Evolutionary conservation across 2,797 vertebrate genomes (phyloP).

Genomic region (Chrosomus eos): DNA sequence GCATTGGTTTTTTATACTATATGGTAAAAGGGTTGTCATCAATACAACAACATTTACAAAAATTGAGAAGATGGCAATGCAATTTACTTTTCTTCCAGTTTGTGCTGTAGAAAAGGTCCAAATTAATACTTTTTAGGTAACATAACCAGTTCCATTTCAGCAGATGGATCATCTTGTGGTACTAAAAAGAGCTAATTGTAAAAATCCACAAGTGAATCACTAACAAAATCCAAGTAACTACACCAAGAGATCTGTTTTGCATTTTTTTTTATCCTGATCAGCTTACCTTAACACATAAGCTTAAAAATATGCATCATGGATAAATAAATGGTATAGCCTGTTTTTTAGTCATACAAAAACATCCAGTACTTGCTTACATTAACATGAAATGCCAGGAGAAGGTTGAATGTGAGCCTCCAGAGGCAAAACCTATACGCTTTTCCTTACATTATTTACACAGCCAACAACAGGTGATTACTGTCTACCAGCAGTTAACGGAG

Average conservation of each 20-base stretch:
- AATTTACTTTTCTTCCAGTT: not conserved
- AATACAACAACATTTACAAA: no score
- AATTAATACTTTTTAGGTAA: not conserved
- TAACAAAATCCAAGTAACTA: slow-evolving; percentile 1
- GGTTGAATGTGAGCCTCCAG: slow-evolving; percentile 19
- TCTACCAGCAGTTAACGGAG: slow-evolving; percentile 34
- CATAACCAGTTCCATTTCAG: not conserved
- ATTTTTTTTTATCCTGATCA: slow-evolving; percentile 63
- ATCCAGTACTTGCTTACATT: slow-evolving; percentile 18
- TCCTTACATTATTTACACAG: slow-evolving; percentile 39
- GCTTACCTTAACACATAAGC: slow-evolving; percentile 53
- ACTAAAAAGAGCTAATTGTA: not conserved
- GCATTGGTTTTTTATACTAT: no score
- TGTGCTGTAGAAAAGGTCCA: not conserved
- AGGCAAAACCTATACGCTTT: not conserved
- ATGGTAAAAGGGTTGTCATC: no score
- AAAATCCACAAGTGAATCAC: not conserved
- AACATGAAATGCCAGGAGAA: slow-evolving; percentile 24
- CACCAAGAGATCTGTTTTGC: slow-evolving; percentile 41
- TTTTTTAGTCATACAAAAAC: not conserved
- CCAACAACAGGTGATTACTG: slow-evolving; percentile 41
- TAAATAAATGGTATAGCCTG: slow-evolving; percentile 62
- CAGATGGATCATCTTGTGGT: not conserved
- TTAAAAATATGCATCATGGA: slow-evolving; percentile 63
- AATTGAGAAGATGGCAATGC: not conserved